Evolutionary conservation across 37 sponge, comb jelly and placozoan species (phyloP).

Genomic region (Bolinopsis microptera): DNA sequence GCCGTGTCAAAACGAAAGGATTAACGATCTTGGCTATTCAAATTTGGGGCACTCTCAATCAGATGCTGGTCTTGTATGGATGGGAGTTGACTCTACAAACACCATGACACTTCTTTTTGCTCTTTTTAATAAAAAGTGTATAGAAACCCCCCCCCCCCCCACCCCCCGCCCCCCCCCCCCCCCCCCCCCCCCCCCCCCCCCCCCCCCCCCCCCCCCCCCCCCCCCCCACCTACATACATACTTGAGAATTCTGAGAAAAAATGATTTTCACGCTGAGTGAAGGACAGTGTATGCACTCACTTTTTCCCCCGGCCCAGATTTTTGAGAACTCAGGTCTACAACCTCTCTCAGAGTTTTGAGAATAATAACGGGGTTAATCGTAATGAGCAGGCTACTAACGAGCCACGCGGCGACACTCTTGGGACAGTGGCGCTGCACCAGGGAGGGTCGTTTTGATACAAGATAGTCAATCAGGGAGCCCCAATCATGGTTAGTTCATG

Average conservation of each 20-base stretch:
- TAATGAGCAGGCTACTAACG: conserved; percentile 48
- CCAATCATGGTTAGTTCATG: not conserved
- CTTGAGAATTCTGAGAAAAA: no score
- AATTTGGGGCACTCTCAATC: conserved; percentile 46
- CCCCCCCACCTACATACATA: no score
- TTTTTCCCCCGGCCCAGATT: no score
- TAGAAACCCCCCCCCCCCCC: no score
- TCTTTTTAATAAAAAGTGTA: no score
- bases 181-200: no score
- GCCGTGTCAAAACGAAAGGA: not conserved
- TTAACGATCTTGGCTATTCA: not conserved
- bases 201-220: no score
- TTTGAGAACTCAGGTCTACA: no score
- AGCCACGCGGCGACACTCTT: not conserved
- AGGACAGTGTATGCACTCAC: no score
- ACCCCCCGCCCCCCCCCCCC: no score
- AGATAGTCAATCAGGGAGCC: not conserved
- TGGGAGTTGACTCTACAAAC: not conserved
- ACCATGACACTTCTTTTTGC: no score
- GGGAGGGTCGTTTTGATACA: conserved; percentile 52
- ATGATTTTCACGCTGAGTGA: no score
- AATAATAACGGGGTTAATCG: not conserved
- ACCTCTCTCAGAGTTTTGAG: conserved; percentile 44
- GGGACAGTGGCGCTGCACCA: conserved; percentile 19
- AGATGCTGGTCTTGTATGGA: conserved; percentile 54